Evolutionary conservation across 1,140 invertebrate species (phyloP).

Genomic region (Holcopasites calliopsidis): DNA sequence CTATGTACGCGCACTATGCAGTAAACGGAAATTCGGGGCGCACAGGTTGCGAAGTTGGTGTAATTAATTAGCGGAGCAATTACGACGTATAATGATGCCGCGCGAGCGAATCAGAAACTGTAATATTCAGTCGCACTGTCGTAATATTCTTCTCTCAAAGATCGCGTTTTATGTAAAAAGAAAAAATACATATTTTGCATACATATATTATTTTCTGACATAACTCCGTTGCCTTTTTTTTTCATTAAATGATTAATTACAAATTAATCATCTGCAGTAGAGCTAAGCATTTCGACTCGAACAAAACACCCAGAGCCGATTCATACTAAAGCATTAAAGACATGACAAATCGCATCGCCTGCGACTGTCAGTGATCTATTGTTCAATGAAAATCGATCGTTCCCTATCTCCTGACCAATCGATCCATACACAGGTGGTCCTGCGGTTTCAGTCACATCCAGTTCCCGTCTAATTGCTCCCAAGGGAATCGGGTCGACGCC

Average conservation of each 20-base stretch:
- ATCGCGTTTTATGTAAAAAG: no score
- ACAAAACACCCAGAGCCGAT: background rate
- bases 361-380: background rate
- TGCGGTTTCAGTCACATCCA: slow-evolving; percentile 7
- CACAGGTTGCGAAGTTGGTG: slow-evolving; percentile 12
- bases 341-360: background rate
- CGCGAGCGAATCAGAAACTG: slow-evolving; percentile 28
- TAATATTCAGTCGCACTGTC: background rate
- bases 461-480: slow-evolving; percentile 53
- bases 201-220: no score
- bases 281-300: background rate
- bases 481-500: slow-evolving; percentile 20
- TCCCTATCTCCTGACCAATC: background rate
- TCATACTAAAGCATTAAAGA: background rate
- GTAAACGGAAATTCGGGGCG: background rate
- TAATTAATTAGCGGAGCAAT: slow-evolving; percentile 46
- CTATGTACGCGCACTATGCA: slow-evolving; percentile 7
- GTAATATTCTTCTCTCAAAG: no score
- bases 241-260: no score
- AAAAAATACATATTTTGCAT: no score
- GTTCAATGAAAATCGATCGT: slow-evolving; percentile 17
- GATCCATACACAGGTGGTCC: background rate
- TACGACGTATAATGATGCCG: slow-evolving; percentile 32
- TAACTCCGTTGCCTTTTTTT: no score
- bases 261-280: no score